phyloP scores from a whole-genome alignment of 2,797 vertebrate genomes.

The Tadarida brasiliensis region DNA sequence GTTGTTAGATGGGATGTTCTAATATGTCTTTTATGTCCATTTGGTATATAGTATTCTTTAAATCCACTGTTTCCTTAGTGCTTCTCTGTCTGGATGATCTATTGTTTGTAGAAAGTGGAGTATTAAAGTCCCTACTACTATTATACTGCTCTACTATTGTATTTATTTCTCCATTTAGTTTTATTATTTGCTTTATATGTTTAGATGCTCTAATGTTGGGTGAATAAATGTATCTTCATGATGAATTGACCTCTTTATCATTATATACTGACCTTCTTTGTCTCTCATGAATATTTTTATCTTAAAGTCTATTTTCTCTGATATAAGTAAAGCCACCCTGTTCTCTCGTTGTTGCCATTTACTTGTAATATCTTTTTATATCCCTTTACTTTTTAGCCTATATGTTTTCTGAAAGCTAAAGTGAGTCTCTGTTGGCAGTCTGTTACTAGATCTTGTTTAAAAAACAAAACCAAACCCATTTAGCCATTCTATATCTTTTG shows the following conservation, averaged over 20 bases:
- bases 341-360: neutral
- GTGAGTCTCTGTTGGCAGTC: neutral
- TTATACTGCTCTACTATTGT: neutral
- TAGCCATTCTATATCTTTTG: neutral
- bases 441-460: neutral
- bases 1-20: neutral
- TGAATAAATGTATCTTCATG: neutral
- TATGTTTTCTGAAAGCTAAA: neutral
- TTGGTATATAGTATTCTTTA: neutral
- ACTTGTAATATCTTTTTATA: neutral
- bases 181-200: neutral
- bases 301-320: neutral
- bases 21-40: neutral
- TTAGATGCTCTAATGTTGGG: neutral
- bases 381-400: neutral
- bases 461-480: neutral
- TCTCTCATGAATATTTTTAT: neutral
- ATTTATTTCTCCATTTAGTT: neutral
- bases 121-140: neutral
- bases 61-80: neutral
- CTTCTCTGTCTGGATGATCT: neutral
- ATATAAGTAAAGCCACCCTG: neutral
- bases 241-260: neutral
- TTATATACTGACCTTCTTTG: neutral
- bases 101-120: neutral